Evolutionary conservation across 37 sponge, comb jelly and placozoan species (phyloP), one percentile per base, ranked within the genome.

Genomic region (Cladorhizidae sp.): DNA sequence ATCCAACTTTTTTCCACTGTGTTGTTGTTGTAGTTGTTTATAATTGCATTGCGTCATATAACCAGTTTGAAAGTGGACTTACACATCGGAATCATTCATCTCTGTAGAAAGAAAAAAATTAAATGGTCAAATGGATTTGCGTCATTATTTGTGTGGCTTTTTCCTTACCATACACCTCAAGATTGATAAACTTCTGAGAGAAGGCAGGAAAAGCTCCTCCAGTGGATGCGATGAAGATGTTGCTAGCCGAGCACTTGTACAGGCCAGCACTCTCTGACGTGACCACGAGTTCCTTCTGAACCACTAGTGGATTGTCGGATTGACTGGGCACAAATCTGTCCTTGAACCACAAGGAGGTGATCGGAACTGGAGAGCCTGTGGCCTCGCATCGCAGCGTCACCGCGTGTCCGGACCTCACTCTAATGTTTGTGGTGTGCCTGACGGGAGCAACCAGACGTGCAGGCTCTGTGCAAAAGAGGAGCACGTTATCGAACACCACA

Each of bases 341-440:
- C 49, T 12, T 12, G 6, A 20, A 28, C 2, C 12, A 41, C 6
- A 40, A 71, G 23, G 23, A 25, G 36, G 29, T 15, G 43, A 41
- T 25, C 0, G 62, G 32, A 80, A 40, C 0, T 20, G 80, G 54
- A 3, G 21, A 20, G 72, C 81, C 81, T n/a, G 0, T 39, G 9
- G 57, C 81, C 23, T 25, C 32, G 36, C 81, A 81, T 2, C 11
- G 29, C 20, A 81, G 32, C 25, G 56, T 54, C 2, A 72, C 37
- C 0, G 22, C 8, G 1, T 52, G 22, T 1, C 70, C 70, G 0
- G 28, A 51, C 33, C 25, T 41, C 25, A 64, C 64, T 77, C 50
- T 41, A 31, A 54, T 14, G 1, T 26, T 42, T 8, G 31, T 41
- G 50, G 26, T 22, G 8, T 20, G 0, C 32, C 20, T 22, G 42